Evolutionary conservation across 1,140 invertebrate genomes (phyloP).

Genomic region (Eumaeus atala): DNA sequence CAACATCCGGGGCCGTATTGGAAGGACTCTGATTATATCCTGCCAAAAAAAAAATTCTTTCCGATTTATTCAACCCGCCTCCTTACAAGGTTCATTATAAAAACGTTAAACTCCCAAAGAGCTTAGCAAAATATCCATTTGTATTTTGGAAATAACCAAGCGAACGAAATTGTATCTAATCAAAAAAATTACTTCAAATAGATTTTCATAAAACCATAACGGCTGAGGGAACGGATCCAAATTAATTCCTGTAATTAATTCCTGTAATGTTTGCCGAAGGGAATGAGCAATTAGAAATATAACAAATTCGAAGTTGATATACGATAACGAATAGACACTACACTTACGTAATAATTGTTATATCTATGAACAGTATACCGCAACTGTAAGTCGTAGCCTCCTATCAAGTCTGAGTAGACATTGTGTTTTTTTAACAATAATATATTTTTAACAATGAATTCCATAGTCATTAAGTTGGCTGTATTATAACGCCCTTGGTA

Average conservation of each 20-base stretch:
- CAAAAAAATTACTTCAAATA: background rate
- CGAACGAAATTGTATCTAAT: background rate
- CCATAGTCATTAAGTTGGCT: no score
- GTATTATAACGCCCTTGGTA: no score
- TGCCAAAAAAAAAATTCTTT: no score
- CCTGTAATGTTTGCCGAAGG: background rate
- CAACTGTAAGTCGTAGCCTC: background rate
- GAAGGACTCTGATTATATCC: no score
- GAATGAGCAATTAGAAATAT: background rate
- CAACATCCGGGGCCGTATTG: no score
- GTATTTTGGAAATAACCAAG: background rate
- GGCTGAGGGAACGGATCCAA: background rate
- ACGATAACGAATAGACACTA: background rate
- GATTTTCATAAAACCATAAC: background rate
- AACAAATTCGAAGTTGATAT: background rate
- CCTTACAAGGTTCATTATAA: background rate
- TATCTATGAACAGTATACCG: background rate
- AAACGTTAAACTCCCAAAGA: background rate
- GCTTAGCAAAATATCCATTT: background rate
- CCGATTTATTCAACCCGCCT: background rate
- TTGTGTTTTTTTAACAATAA: background rate
- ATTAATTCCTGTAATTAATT: slow-evolving; percentile 3
- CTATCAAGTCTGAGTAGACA: background rate
- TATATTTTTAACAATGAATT: no score
- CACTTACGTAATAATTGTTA: background rate